Evolutionary conservation across 2,888 invertebrate genomes (phyloP).

Genomic region (Rapana venosa): DNA sequence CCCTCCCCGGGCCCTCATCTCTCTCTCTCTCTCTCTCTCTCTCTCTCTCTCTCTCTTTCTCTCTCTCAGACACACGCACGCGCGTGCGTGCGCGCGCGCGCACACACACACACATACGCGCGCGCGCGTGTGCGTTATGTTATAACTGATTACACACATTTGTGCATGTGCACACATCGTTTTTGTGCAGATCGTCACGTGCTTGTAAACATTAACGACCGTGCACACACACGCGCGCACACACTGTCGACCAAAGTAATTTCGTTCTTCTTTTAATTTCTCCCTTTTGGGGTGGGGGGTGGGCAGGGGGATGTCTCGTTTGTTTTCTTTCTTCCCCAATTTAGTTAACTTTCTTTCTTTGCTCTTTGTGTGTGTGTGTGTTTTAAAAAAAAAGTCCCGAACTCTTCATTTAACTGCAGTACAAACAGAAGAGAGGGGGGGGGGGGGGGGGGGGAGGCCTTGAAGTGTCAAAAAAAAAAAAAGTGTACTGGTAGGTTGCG

Average conservation of each 20-base stretch:
- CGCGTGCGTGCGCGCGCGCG: neutral
- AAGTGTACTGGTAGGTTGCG: neutral
- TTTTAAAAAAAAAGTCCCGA: no score
- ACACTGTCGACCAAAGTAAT: neutral
- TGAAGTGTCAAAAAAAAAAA: neutral
- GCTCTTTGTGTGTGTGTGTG: no score
- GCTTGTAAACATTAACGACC: neutral
- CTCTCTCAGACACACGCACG: neutral
- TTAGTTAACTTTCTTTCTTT: no score
- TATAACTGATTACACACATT: neutral
- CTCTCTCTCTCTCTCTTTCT: neutral
- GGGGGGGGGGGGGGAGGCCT: neutral
- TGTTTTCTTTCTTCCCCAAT: no score
- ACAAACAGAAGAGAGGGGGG: neutral
- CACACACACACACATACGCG: neutral
- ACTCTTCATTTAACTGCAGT: no score
- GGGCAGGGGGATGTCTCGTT: no score
- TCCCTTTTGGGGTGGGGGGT: no score
- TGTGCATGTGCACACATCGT: no score
- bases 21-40: conserved; percentile 13
- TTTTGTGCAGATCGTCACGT: no score
- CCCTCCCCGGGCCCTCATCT: neutral
- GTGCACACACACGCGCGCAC: neutral
- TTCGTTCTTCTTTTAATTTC: no score
- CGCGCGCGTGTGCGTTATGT: neutral